Base-by-base conservation (phyloP, 2,113 vertebrate genomes). In the Cyprinodon brontotheroides region DNA sequence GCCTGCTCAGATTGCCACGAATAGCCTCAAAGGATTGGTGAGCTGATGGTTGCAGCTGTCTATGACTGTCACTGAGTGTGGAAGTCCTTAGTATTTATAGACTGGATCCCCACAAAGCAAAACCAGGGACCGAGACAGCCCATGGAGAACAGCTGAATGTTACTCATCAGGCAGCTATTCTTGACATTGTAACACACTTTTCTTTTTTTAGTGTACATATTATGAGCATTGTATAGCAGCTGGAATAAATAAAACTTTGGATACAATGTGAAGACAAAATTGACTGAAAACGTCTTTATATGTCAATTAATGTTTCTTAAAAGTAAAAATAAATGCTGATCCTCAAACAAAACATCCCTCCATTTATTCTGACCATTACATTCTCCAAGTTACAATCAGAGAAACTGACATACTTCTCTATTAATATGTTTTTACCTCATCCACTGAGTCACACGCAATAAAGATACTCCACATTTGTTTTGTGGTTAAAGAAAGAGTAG, bases 71-170 rank as follows among this genome's bases (percentile, higher is more conserved):
- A 94, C 88, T 80, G 84, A 71, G 81, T 74, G 76, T 82, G 71
- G 12, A 2, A 22, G 79, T 87, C 68, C 60, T 15, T 10, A 68
- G n/a, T 87, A 90, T 95, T 95, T 97, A 96, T 97, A 97, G 96
- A 95, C 91, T 94, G 91, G 66, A 86, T 13, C 84, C 4, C 81
- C 87, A 89, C 92, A 92, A 93, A 93, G 92, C 86, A 86, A 74
- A 77, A 90, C 92, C 94, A 93, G 86, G 79, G 11, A 80, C 87
- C 85, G 82, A 75, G 77, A 78, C 5, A 15, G 29, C 29, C 47
- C 17, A 9, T 13, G 36, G 67, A 80, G 81, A 86, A 87, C 92
- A 93, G 91, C 89, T 93, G 92, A 91, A 61, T 77, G 77, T 78
- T 20, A 29, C 82, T 80, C 80, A 81, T 22, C 68, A 50, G 65